phyloP scores from a whole-genome alignment of 2,888 invertebrate species.

The Cylindroiulus punctatus region DNA sequence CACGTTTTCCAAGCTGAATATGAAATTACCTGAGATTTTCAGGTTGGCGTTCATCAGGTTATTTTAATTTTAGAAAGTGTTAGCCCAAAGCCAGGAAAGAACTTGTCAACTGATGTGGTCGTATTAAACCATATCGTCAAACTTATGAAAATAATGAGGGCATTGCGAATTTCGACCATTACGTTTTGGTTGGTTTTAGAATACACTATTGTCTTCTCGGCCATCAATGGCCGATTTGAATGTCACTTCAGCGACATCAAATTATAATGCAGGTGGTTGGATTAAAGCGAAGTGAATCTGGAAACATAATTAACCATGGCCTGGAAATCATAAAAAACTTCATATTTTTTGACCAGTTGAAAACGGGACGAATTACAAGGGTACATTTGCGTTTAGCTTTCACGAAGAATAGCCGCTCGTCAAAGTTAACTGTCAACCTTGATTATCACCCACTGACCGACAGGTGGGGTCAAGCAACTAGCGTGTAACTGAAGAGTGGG shows the following conservation, averaged over 20 bases:
- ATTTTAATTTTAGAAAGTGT: too few relatives aligned
- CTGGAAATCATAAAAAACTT: neutral
- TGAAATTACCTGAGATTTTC: too few relatives aligned
- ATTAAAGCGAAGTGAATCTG: neutral
- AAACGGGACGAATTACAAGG: constrained; percentile 20
- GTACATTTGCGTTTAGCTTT: neutral
- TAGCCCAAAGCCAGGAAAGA: too few relatives aligned
- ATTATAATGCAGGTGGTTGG: neutral
- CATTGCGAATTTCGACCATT: neutral
- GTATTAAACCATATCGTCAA: too few relatives aligned
- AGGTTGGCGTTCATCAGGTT: too few relatives aligned
- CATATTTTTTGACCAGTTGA: neutral
- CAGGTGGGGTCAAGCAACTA: neutral
- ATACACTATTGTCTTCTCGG: neutral
- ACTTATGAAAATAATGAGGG: too few relatives aligned
- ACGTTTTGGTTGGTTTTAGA: neutral
- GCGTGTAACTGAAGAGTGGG: constrained; percentile 25
- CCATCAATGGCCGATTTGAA: constrained; percentile 8
- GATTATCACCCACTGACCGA: constrained; percentile 20
- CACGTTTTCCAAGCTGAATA: too few relatives aligned
- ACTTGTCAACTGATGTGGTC: too few relatives aligned
- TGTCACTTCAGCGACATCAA: neutral
- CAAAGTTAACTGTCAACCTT: constrained; percentile 10
- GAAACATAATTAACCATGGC: constrained; percentile 32
- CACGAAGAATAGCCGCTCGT: neutral